Evolutionary conservation across 2,888 invertebrate genomes (phyloP), one percentile per base, ranked within the genome.

Genomic region (Dicranocentrus wangi): DNA sequence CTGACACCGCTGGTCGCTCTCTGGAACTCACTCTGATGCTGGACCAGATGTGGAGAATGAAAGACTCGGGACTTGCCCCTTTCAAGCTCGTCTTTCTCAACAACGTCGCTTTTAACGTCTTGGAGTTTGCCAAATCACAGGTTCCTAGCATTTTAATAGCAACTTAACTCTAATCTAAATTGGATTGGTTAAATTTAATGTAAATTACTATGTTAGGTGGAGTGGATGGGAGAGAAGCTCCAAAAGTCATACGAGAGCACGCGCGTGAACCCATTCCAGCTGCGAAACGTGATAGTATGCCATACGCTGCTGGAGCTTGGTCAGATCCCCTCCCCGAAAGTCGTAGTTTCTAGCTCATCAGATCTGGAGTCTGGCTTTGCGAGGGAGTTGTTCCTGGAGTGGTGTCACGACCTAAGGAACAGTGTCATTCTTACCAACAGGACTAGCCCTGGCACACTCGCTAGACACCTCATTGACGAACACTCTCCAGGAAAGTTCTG

Each of bases 371-470:
- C 89, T 85, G 92, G 92, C 8, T 92, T 91, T 87, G 90, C 91
- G 0, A 87, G 91, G 51, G 91, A 92, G 81, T 87, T 92, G 19
- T 92, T 92, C 87, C 88, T 91, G 43, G 90, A 91, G 84, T 92
- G 91, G 91, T 90, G 90, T 84, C 88, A 89, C n/a, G 90, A 90
- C 87, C 87, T 90, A 7, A 90, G 90, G 83, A 92, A 91, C 87
- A 89, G 90, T 78, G 89, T 92, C 70, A 90, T 92, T 72, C 87
- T 92, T 55, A 92, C 92, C 1, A 88, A 61, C 66, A 93, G 95
- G 88, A 93, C 94, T 0, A 93, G 94, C 0, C 94, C 94, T 0
- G 95, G 95, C 10, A 95, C 95, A 0, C 88, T 95, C 68, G 94
- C 94, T 0, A 91, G 94, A 76, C 94, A 95, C 86, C 90, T 95